phyloP scores from a whole-genome alignment of 2,797 vertebrate genomes.

The Pipistrellus kuhlii region DNA sequence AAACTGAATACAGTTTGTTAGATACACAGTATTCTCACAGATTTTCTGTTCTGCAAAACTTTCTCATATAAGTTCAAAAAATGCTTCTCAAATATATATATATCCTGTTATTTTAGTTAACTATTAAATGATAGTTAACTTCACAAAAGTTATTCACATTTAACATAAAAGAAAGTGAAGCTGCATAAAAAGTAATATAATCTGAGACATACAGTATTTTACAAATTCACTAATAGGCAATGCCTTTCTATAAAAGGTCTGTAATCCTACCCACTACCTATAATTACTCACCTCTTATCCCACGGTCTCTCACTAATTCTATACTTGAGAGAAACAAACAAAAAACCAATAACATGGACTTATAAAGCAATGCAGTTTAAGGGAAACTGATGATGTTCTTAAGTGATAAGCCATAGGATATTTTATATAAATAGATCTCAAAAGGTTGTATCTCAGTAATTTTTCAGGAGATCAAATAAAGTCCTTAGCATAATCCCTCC shows the following conservation, averaged over 20 bases:
- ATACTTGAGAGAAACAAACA: not conserved
- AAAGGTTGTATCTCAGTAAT: not conserved
- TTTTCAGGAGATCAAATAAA: not conserved
- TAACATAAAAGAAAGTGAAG: not conserved
- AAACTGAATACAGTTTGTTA: not conserved
- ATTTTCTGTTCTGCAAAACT: not conserved
- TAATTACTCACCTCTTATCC: not conserved
- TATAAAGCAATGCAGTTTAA: not conserved
- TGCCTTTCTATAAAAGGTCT: not conserved
- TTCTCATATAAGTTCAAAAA: not conserved
- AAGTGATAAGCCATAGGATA: not conserved
- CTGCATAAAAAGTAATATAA: not conserved
- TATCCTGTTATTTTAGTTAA: not conserved
- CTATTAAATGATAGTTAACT: not conserved
- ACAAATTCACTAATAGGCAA: not conserved
- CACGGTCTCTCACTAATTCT: not conserved
- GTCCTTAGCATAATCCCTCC: not conserved
- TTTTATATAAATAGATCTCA: not conserved
- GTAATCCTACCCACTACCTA: fast-evolving
- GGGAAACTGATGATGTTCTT: not conserved
- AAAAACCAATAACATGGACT: not conserved
- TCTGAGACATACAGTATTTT: not conserved
- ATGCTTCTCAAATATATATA: not conserved
- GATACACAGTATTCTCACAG: not conserved
- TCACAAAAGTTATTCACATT: not conserved